Evolutionary conservation across 2,797 vertebrate genomes (phyloP).

Genomic region (Lepus oiostolus): DNA sequence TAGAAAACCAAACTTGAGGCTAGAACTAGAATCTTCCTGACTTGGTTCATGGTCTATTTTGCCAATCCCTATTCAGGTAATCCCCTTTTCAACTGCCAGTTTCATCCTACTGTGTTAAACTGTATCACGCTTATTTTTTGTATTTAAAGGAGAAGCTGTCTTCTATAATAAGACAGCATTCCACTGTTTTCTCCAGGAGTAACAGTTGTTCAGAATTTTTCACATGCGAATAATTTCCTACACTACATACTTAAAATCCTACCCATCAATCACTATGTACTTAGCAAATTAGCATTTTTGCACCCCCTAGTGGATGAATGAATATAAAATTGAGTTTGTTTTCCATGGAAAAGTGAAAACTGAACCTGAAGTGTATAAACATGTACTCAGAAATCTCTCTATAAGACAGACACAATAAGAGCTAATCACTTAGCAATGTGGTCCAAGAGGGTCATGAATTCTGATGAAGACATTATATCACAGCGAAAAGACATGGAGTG

Average conservation of each 20-base stretch:
- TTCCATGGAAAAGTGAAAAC: slow-evolving; percentile 51
- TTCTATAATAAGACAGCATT: background rate
- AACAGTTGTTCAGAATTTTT: slow-evolving; percentile 24
- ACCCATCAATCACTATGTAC: slow-evolving; percentile 29
- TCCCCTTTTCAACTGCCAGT: background rate
- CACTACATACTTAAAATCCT: background rate
- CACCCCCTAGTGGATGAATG: slow-evolving; percentile 78
- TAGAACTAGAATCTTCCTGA: background rate
- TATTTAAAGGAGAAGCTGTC: background rate
- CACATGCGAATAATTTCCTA: background rate
- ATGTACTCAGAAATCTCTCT: background rate
- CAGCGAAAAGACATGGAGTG: background rate
- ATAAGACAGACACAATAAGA: background rate
- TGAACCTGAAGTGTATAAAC: background rate
- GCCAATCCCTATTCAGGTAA: background rate
- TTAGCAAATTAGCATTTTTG: slow-evolving; percentile 75
- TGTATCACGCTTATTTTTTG: slow-evolving; percentile 4
- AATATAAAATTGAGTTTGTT: slow-evolving; percentile 50
- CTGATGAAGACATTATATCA: background rate
- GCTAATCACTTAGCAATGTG: background rate
- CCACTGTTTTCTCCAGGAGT: background rate
- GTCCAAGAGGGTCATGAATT: background rate
- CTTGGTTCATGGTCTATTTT: slow-evolving; percentile 34
- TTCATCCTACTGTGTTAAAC: background rate
- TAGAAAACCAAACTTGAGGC: background rate